Percentiles rank a stretch among this genome's conserved stretches.
phyloP scores from a whole-genome alignment of 2,888 invertebrate genomes.

The Acrocyrtus sp. region DNA sequence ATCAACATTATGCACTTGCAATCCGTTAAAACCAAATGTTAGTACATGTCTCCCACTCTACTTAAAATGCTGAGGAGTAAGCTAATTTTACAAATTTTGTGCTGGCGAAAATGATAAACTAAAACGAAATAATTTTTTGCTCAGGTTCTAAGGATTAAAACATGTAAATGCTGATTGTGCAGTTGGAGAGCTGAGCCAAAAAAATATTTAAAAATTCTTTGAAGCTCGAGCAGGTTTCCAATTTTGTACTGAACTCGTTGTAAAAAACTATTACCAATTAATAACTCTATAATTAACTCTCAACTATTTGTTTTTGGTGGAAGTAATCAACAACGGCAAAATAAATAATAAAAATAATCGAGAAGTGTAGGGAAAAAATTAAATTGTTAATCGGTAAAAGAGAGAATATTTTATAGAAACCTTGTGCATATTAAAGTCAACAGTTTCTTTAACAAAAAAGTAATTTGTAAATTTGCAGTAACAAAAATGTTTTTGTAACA shows the following conservation, averaged over 20 bases:
- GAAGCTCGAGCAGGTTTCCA: slow-evolving; percentile 31
- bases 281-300: not conserved
- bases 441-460: too few species aligned
- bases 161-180: not conserved
- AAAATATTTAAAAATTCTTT: not conserved
- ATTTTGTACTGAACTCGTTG: slow-evolving; percentile 36
- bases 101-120: not conserved
- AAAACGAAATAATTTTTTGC: slow-evolving; percentile 21
- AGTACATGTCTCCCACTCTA: too few species aligned
- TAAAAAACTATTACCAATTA: not conserved
- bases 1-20: not conserved
- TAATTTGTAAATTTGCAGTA: too few species aligned
- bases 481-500: too few species aligned
- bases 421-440: too few species aligned
- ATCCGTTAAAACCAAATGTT: too few species aligned
- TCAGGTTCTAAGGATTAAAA: slow-evolving; percentile 4
- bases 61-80: too few species aligned
- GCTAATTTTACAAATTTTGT: not conserved
- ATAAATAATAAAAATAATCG: not conserved
- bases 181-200: not conserved
- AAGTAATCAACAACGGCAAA: slow-evolving; percentile 2
- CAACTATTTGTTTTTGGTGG: slow-evolving; percentile 11
- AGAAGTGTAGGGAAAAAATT: not conserved
- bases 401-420: not conserved
- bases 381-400: not conserved